Base-by-base conservation (phyloP, 1,140 invertebrate species). In the Lepidotrigona ventralis region DNA sequence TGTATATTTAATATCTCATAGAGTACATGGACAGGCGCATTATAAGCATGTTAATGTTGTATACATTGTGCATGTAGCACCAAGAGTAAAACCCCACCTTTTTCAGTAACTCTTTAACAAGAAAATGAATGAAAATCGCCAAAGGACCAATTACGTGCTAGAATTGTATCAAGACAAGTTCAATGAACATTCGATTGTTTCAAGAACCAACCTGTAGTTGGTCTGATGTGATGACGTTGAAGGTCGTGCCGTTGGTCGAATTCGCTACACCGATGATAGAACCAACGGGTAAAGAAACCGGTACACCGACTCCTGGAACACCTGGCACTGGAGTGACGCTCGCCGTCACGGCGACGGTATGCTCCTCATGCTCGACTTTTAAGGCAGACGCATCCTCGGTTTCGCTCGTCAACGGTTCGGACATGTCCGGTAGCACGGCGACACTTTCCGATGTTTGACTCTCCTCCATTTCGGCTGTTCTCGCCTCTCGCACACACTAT, bases 141-240 rank as follows among this genome's bases (percentile, higher is more conserved):
- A 11, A 23, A 29, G 39, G 53, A n/a, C 3, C 2, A n/a, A 0
- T 53, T 66, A 1, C 17, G 21, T 46, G 39, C 21, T 19, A 19
- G 5, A 33, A 19, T 1, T 39, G 0, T 58, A 58, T 76, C 5
- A 11, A 23, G 21, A 4, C 46, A 68, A 73, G 29, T 26, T 72
- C 1, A 46, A 68, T 23, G 4, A 39, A 39, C n/a, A 63, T 2
- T 29, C 17, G 21, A 15, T 51, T 21, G 58, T 66, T 69, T 33
- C 2, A 23, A 66, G 21, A 46, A 33, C 64, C 64, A 87, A 95
- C 95, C 91, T 97, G 96, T 86, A 98, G 93, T 90, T 97, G 97
- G 86, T 98, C 97, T 15, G 96, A 96, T 19, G 97, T 97, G 92
- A 98, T 97, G 89, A 98, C 97, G 94, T 97, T 98, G 93, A 97